Evolutionary conservation across 1,140 invertebrate genomes (phyloP).

Genomic region (Aphidius gifuensis): DNA sequence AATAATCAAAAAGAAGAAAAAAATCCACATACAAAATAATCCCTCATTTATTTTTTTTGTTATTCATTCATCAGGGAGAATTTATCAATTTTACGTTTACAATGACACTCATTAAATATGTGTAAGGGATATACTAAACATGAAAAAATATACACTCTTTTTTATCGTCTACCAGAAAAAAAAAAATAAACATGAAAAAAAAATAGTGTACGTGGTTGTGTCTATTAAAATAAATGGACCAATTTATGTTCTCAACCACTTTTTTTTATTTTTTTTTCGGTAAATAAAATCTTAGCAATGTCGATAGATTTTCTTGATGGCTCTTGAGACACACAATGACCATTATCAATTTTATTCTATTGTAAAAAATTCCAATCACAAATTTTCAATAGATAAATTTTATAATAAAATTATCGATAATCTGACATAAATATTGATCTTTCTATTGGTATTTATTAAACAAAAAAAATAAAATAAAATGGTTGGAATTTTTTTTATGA

Average conservation of each 20-base stretch:
- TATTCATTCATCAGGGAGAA: slow-evolving; percentile 44
- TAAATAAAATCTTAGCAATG: slow-evolving; percentile 40
- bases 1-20: not conserved
- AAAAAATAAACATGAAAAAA: not conserved
- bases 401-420: too few relatives aligned
- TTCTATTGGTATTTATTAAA: too few relatives aligned
- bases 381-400: too few relatives aligned
- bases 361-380: too few relatives aligned
- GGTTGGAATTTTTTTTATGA: too few relatives aligned
- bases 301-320: slow-evolving; percentile 24
- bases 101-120: too few relatives aligned
- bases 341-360: slow-evolving; percentile 6
- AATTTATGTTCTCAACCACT: slow-evolving; percentile 32
- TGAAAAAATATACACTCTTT: too few relatives aligned
- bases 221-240: slow-evolving; percentile 42
- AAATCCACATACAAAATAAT: slow-evolving; percentile 16
- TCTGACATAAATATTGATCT: too few relatives aligned
- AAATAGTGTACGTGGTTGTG: not conserved
- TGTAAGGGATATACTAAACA: too few relatives aligned
- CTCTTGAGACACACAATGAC: not conserved
- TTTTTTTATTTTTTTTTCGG: slow-evolving; percentile 13
- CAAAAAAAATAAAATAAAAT: too few relatives aligned
- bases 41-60: too few relatives aligned
- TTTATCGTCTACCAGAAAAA: not conserved
- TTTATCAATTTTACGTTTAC: slow-evolving; percentile 44